phyloP scores from a whole-genome alignment of 2,797 vertebrate species.

The Periophthalmus magnuspinnatus region DNA sequence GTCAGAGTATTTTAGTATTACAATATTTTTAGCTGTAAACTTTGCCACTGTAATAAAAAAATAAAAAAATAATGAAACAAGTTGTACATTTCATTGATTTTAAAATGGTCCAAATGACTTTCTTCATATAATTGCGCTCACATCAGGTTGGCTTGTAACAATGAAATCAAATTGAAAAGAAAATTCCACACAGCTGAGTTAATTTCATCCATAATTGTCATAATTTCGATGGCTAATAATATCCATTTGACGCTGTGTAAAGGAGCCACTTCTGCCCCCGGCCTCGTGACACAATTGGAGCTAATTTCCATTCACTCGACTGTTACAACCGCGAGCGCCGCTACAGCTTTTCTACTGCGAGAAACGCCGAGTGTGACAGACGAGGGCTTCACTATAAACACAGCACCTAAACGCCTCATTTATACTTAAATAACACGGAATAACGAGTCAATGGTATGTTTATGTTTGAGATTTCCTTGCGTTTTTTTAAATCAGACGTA shows the following conservation, averaged over 20 bases:
- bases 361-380: too few species aligned
- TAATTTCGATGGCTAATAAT: conserved; percentile 9
- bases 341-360: neutral
- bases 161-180: neutral
- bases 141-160: neutral
- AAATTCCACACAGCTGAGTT: conserved; percentile 5
- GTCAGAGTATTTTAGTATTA: neutral
- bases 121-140: neutral
- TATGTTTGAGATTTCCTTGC: too few species aligned
- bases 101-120: neutral
- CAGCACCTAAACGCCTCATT: too few species aligned
- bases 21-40: too few species aligned
- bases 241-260: neutral
- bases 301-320: conserved; percentile 4
- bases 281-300: neutral
- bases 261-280: neutral
- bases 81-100: neutral
- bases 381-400: too few species aligned
- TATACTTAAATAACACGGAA: too few species aligned
- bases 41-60: too few species aligned
- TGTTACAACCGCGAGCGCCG: neutral
- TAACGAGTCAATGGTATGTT: too few species aligned
- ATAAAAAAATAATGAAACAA: too few species aligned
- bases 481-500: too few species aligned
- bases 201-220: conserved; percentile 2